Evolutionary conservation across 2,797 vertebrate genomes (phyloP).

Genomic region (Clarias platycephalus): DNA sequence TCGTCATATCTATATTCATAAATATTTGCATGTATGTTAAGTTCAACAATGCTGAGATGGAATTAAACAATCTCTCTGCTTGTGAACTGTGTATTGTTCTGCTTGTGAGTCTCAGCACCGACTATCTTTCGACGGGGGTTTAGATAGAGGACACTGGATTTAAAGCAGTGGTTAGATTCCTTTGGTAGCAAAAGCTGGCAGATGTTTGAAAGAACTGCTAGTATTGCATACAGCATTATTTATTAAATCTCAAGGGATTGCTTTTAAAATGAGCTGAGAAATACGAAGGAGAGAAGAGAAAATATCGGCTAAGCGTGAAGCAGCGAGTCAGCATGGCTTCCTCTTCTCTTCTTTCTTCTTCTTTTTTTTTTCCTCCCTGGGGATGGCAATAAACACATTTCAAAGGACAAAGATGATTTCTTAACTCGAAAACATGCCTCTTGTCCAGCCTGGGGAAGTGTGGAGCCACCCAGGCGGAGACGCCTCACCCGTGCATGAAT

Average conservation of each 20-base stretch:
- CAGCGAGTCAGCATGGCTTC: slow-evolving; percentile 68
- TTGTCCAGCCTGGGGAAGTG: slow-evolving; percentile 31
- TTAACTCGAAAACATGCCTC: slow-evolving; percentile 50
- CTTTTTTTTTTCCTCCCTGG: background rate
- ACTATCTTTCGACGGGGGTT: background rate
- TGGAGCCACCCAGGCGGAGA: slow-evolving; percentile 13
- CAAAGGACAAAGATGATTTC: slow-evolving; percentile 46
- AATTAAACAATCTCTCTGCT: background rate
- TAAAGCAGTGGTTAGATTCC: background rate
- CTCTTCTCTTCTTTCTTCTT: slow-evolving; percentile 42
- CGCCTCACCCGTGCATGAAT: slow-evolving; percentile 12
- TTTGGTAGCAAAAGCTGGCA: background rate
- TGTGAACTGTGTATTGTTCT: background rate
- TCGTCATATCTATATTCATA: background rate
- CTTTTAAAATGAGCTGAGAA: slow-evolving; percentile 49
- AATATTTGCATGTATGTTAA: background rate
- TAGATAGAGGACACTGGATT: background rate
- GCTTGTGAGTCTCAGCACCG: background rate
- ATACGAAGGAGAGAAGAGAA: slow-evolving; percentile 36
- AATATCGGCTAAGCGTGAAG: slow-evolving; percentile 43
- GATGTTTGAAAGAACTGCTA: slow-evolving; percentile 1
- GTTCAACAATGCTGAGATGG: too few species aligned
- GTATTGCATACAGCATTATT: background rate
- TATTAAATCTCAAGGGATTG: slow-evolving; percentile 57
- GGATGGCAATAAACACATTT: slow-evolving; percentile 61